Conservation (phyloP, 2,113 vertebrate species). For the Terrapene triunguis region DNA sequence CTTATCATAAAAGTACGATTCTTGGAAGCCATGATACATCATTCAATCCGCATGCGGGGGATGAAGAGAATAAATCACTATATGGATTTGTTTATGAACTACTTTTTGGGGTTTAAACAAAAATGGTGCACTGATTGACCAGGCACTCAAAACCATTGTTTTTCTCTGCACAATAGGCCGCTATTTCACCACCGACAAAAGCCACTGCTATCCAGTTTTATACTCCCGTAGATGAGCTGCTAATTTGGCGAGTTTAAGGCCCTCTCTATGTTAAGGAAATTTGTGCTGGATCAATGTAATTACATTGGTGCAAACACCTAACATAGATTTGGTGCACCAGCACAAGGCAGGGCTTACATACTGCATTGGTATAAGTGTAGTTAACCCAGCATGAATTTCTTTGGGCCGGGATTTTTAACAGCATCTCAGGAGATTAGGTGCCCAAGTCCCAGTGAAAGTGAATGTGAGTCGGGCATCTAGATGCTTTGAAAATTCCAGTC, state of each 20-base stretch:
- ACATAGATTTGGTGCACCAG: rapidly evolving
- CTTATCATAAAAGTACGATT: not conserved
- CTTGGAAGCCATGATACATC: not conserved
- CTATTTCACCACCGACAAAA: not conserved
- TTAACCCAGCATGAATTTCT: slow-evolving; percentile 5
- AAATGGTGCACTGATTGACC: not conserved
- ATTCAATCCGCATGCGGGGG: not conserved
- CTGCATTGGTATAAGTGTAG: not conserved
- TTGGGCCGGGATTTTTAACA: not conserved
- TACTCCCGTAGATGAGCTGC: not conserved
- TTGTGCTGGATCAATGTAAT: slow-evolving; percentile 21
- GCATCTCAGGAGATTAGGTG: not conserved
- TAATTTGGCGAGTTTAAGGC: slow-evolving; percentile 20
- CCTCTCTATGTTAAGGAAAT: slow-evolving; percentile 20
- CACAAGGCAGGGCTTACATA: not conserved
- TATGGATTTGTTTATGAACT: slow-evolving; percentile 3
- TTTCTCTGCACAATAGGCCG: not conserved
- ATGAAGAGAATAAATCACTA: not conserved
- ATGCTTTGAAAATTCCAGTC: not conserved
- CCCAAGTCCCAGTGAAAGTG: not conserved
- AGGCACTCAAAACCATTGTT: slow-evolving; percentile 8
- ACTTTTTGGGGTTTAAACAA: not conserved
- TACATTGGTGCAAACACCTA: not conserved
- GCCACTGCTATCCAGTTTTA: not conserved
- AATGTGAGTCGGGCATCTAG: not conserved